Base-by-base conservation (phyloP, 1,140 invertebrate species). In the Brachystomella parvula region DNA sequence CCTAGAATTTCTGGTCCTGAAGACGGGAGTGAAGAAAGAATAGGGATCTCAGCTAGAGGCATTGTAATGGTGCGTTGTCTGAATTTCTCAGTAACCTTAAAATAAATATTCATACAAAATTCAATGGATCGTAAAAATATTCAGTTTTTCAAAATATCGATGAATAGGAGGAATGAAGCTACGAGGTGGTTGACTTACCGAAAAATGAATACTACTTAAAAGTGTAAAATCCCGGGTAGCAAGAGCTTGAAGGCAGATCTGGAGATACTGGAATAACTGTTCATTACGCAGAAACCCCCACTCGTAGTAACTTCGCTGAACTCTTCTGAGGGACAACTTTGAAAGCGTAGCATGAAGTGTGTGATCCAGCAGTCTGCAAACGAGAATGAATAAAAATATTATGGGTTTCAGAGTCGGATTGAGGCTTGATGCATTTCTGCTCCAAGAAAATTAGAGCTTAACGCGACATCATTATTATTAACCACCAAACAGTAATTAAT, bases 231-330 rank as follows among this genome's bases (percentile, higher is more conserved):
- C 67, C 63, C 71, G 35, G 26, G 63, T 64, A 6, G 68, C 31
- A 6, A 73, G 53, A 6, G 67, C 66, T 30, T 65, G 33, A 32
- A 73, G 64, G 57, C 69, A 62, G 44, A 71, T 47, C 26, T 67
- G 15, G 3, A 73, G 47, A 2, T 61, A 64, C 44, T 69, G 17
- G 47, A 67, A 71, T 3, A 73, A 58, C 28, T 2, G n/a, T 26
- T 70, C 64, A n/a, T 73, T 33, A 9, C 47, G 66, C 26, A 73
- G 30, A 53, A 73, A 73, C 3, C 68, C 71, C 71, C 71, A 73
- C 15, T 70, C 69, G 44, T 71, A 64, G 44, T 73, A 73, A 39
- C 53, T 62, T n/a, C 9, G 61, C 24, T 31, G 15, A 9, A 70
- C n/a, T 19, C 67, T 29, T 57, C 47, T 26, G 1, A 39, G 31